A percentile compares a stretch with the other conserved stretches of the same genome.
Conservation (phyloP, 2,113 vertebrate genomes). For the Carettochelys insculpta region DNA sequence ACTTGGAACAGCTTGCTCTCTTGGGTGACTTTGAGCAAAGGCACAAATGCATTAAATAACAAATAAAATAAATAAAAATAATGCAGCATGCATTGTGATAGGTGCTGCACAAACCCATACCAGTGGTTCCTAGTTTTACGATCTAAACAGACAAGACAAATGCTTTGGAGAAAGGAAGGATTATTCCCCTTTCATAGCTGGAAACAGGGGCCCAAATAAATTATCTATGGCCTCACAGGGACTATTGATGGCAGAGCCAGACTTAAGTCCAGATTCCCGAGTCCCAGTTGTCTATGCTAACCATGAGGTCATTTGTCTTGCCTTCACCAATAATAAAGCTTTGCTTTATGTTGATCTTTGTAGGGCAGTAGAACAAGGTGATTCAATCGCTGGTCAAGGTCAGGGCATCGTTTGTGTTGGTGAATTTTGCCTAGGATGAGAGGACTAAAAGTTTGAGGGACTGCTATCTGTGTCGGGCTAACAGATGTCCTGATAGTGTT, state of each 20-base stretch:
- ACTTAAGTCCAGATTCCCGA: not conserved
- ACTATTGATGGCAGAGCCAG: not conserved
- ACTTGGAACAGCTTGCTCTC: not conserved
- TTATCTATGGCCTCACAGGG: not conserved
- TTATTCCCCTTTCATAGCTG: not conserved
- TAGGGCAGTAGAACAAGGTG: not conserved
- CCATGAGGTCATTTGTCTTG: rapidly evolving
- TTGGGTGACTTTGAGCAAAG: not conserved
- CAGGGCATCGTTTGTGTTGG: not conserved
- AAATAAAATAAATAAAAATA: no score
- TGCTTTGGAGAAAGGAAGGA: not conserved
- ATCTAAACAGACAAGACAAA: not conserved
- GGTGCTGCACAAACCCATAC: not conserved
- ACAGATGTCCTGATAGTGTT: not conserved
- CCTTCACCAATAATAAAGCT: not conserved
- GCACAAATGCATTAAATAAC: no score
- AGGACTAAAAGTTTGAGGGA: not conserved
- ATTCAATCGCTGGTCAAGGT: not conserved
- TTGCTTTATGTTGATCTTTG: not conserved
- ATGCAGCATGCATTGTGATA: not conserved
- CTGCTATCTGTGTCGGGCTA: not conserved
- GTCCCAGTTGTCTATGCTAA: rapidly evolving
- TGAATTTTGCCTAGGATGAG: not conserved
- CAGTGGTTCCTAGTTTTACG: not conserved
- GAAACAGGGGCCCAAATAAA: not conserved